These are phyloP conservation scores for Neogobius melanostomus DNA, from an alignment of 2,113 vertebrate genomes.

Conservation along the genomic window DNA sequence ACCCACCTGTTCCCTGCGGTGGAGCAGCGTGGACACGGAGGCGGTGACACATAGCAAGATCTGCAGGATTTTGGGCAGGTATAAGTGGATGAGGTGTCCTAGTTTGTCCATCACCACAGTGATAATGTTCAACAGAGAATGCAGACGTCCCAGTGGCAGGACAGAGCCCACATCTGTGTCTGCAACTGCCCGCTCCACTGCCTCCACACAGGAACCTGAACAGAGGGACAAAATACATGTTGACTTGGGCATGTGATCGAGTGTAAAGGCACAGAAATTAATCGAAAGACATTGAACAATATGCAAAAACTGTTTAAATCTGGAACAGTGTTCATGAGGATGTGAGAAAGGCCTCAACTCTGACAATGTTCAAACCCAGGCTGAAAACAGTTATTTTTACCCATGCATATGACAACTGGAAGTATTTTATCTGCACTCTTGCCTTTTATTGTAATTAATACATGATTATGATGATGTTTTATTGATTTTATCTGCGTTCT, in stretches of 20 bases:
- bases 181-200: conserved; percentile 82
- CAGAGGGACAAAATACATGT: background rate
- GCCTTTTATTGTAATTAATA: too few relatives aligned
- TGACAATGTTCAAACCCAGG: too few relatives aligned
- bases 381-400: too few relatives aligned
- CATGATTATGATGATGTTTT: too few relatives aligned
- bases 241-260: background rate
- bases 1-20: conserved; percentile 85
- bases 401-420: too few relatives aligned
- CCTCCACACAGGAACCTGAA: conserved; percentile 81
- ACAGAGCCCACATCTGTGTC: conserved; percentile 79
- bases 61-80: conserved; percentile 91
- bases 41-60: conserved; percentile 89
- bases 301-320: too few relatives aligned
- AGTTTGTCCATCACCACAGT: conserved; percentile 88
- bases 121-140: conserved; percentile 88
- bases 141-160: conserved; percentile 91
- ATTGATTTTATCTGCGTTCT: too few relatives aligned
- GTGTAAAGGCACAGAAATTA: too few relatives aligned
- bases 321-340: too few relatives aligned
- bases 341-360: too few relatives aligned
- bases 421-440: too few relatives aligned
- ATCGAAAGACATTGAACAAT: too few relatives aligned
- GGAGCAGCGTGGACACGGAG: conserved; percentile 79
- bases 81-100: conserved; percentile 84